Percentiles rank a stretch among this genome's conserved stretches.
Conservation (phyloP, 2,888 invertebrate genomes). For the Brassicogethes aeneus region DNA sequence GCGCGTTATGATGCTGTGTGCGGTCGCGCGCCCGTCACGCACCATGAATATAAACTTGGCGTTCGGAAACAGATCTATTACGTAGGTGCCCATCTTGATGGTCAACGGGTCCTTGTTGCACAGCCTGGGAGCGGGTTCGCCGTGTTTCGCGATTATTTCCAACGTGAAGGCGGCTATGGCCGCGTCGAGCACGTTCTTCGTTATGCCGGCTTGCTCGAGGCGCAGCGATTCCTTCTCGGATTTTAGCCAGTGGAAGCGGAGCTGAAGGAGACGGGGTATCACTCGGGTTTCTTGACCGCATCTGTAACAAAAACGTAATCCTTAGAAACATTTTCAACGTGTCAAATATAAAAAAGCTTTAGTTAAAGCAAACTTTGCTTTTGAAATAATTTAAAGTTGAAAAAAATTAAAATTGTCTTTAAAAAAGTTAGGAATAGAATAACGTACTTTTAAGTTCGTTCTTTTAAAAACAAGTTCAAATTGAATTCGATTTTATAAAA, state of each 20-base stretch:
- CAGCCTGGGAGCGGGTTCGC: constrained; percentile 86
- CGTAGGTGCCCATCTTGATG: constrained; percentile 91
- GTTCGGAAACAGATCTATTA: constrained; percentile 92
- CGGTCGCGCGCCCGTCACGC: constrained; percentile 95
- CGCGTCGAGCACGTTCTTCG: constrained; percentile 82
- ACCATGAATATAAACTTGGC: constrained; percentile 98
- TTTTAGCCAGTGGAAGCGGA: constrained; percentile 92
- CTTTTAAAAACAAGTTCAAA: too few species aligned
- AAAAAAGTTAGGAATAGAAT: too few species aligned
- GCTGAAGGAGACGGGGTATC: constrained; percentile 90
- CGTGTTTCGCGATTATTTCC: constrained; percentile 93
- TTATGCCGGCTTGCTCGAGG: constrained; percentile 89
- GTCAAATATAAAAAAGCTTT: too few species aligned
- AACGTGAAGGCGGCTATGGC: constrained; percentile 95
- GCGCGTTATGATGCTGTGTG: constrained; percentile 94
- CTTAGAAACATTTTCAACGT: too few species aligned
- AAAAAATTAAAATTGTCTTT: too few species aligned
- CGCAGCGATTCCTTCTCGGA: constrained; percentile 87
- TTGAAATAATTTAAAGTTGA: too few species aligned
- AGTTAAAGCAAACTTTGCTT: too few species aligned
- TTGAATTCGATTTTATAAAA: too few species aligned
- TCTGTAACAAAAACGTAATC: constrained; percentile 45
- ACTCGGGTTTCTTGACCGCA: constrained; percentile 97
- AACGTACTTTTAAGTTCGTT: too few species aligned
- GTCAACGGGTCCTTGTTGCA: constrained; percentile 99